These are phyloP conservation scores for Lytechinus pictus DNA, from an alignment of 35 echinoderm and acorn worm species.

Conservation along the genomic window DNA sequence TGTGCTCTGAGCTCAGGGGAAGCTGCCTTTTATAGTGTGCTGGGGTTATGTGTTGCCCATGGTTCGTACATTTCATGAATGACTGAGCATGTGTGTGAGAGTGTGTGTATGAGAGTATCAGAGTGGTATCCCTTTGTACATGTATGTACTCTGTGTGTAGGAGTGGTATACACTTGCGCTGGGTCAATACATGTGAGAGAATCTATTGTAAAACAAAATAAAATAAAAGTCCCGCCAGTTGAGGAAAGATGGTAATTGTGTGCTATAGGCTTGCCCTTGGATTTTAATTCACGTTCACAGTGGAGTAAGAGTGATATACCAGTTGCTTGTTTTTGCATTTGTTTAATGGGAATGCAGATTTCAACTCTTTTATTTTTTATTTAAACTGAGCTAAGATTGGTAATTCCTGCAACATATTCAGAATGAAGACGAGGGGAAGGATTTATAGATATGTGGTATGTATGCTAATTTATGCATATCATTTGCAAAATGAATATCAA, in stretches of 20 bases:
- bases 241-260: not conserved
- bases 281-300: not conserved
- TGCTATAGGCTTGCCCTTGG: not conserved
- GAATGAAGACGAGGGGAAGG: slow-evolving; percentile 14
- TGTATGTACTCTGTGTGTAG: slow-evolving; percentile 11
- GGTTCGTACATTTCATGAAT: not conserved
- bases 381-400: not conserved
- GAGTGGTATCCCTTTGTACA: not conserved
- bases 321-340: not conserved
- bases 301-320: not conserved
- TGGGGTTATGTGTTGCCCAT: not conserved
- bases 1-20: slow-evolving; percentile 18
- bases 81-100: not conserved
- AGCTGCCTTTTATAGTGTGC: not conserved
- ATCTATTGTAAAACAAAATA: slow-evolving; percentile 37
- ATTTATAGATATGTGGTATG: slow-evolving; percentile 51
- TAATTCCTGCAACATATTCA: not conserved
- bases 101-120: not conserved
- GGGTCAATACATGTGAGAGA: slow-evolving; percentile 38
- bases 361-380: not conserved
- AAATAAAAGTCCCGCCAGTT: slow-evolving; percentile 35
- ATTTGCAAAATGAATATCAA: not conserved
- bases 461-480: slow-evolving; percentile 50
- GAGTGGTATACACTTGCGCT: not conserved
- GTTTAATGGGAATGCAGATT: not conserved